A percentile compares a stretch with the other conserved stretches of the same genome.
Conservation (phyloP, 2,797 vertebrate genomes). For the Holocentrus rufus region DNA sequence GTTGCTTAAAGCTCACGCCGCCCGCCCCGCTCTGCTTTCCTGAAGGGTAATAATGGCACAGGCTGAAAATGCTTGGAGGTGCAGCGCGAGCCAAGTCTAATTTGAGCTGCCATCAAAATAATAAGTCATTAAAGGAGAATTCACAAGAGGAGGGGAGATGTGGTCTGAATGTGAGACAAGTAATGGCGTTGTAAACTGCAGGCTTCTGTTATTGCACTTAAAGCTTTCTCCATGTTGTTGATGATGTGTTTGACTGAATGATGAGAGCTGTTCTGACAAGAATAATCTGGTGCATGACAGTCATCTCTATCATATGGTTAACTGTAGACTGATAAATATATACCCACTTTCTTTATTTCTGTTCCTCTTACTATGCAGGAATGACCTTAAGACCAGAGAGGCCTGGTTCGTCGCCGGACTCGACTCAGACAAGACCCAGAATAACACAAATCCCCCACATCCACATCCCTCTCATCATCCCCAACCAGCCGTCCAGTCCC, state of each 20-base stretch:
- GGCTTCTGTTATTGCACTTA: neutral
- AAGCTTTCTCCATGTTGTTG: conserved; percentile 13
- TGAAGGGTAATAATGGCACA: conserved; percentile 37
- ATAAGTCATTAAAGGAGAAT: conserved; percentile 39
- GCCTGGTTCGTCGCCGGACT: conserved; percentile 62
- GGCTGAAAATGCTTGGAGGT: conserved; percentile 20
- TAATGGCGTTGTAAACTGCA: conserved; percentile 31
- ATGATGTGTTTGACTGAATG: neutral
- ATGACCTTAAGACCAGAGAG: conserved; percentile 66
- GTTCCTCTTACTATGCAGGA: conserved; percentile 42
- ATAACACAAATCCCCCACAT: conserved; percentile 69
- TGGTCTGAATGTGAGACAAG: conserved; percentile 29
- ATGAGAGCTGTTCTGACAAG: neutral
- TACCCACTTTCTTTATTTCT: conserved; percentile 22
- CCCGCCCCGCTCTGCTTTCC: conserved; percentile 42
- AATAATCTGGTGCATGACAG: neutral
- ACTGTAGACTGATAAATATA: neutral
- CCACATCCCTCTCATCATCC: conserved; percentile 78
- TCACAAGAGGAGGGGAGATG: conserved; percentile 32
- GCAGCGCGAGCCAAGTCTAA: conserved; percentile 32
- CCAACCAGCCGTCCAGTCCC: conserved; percentile 56
- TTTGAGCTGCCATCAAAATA: conserved; percentile 51
- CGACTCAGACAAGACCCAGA: conserved; percentile 57
- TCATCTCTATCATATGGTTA: neutral
- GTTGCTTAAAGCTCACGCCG: conserved; percentile 32